These are phyloP conservation scores for Bursaphelenchus mucronatus DNA, from an alignment of 1,140 invertebrate genomes.

Conservation along the genomic window DNA sequence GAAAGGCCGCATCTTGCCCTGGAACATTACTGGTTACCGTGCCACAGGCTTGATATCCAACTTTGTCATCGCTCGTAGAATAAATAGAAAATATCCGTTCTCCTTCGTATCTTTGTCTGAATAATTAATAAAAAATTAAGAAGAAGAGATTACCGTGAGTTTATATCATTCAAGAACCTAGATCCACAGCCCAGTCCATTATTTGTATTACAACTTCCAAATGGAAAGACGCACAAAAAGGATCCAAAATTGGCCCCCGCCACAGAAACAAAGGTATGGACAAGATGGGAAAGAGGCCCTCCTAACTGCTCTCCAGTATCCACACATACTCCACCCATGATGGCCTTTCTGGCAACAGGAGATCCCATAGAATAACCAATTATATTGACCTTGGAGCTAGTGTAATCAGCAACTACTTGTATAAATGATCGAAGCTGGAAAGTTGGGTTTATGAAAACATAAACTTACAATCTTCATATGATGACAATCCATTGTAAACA, in stretches of 20 bases:
- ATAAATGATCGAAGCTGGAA: constrained; percentile 55
- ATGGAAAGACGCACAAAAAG: constrained; percentile 42
- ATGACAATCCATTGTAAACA: constrained; percentile 59
- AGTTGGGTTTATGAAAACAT: constrained; percentile 21
- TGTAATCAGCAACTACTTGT: constrained; percentile 53
- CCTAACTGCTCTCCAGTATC: constrained; percentile 49
- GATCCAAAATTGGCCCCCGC: constrained; percentile 52
- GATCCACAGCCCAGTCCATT: constrained; percentile 49
- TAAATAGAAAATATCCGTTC: constrained; percentile 41
- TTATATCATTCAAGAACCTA: constrained; percentile 43
- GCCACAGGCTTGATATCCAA: constrained; percentile 45
- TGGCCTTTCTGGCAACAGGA: constrained; percentile 56
- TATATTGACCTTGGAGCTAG: constrained; percentile 52
- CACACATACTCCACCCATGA: constrained; percentile 50
- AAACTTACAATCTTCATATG: constrained; percentile 53
- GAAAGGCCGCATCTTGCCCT: constrained; percentile 39
- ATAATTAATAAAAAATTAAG: constrained; percentile 37
- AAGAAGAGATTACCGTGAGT: constrained; percentile 37
- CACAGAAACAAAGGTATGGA: constrained; percentile 47
- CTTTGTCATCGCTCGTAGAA: constrained; percentile 53
- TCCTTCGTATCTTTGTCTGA: constrained; percentile 40
- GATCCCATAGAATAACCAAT: constrained; percentile 60
- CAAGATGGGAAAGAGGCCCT: constrained; percentile 34
- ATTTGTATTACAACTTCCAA: constrained; percentile 46
- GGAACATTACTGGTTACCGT: constrained; percentile 38